phyloP scores from a whole-genome alignment of 2,888 invertebrate genomes.

The Prosapia bicincta region DNA sequence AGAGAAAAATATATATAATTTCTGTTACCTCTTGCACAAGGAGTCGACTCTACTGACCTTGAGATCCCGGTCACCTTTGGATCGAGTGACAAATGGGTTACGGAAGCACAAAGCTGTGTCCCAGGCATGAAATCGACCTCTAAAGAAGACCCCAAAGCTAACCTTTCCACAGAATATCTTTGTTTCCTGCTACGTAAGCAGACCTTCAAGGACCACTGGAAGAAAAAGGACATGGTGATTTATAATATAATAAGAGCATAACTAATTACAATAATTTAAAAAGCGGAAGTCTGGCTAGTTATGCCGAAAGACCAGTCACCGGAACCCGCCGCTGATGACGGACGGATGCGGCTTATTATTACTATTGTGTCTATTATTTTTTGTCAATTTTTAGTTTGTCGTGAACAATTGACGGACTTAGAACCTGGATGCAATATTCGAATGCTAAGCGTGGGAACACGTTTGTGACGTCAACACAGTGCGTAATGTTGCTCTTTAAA shows the following conservation, averaged over 20 bases:
- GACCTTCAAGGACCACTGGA: neutral
- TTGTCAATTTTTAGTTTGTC: neutral
- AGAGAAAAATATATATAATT: too few species aligned
- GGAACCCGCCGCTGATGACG: neutral
- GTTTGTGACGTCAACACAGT: too few species aligned
- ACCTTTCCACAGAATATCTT: neutral
- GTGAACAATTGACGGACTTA: too few species aligned
- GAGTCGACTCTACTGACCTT: too few species aligned
- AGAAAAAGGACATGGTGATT: neutral
- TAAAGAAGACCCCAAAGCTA: neutral
- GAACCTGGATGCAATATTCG: too few species aligned
- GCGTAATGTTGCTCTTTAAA: too few species aligned
- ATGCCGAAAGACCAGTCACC: neutral
- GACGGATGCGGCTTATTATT: neutral
- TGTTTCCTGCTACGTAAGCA: neutral
- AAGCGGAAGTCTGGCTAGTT: neutral
- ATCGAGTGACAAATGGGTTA: neutral
- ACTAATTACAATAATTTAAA: neutral
- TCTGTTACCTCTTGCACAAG: too few species aligned
- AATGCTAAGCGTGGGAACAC: too few species aligned
- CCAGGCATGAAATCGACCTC: neutral
- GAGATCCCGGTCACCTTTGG: too few species aligned
- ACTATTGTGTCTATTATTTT: neutral
- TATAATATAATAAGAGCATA: neutral
- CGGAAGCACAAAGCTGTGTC: neutral